These are phyloP conservation scores for Crocuta crocuta DNA, from an alignment of 2,113 vertebrate species.

Conservation along the genomic window DNA sequence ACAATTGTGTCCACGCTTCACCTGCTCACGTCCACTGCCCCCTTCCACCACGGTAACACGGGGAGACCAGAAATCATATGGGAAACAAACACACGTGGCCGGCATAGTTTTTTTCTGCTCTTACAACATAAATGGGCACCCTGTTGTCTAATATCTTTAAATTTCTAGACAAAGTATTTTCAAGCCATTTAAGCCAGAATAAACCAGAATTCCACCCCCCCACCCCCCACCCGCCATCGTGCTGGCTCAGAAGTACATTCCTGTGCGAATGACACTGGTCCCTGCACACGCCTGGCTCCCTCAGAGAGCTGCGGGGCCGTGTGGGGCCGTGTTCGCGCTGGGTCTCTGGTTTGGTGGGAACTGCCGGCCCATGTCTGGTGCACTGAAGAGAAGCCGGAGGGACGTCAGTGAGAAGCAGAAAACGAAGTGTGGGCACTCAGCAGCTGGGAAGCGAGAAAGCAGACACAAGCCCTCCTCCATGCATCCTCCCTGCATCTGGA, in stretches of 20 bases:
- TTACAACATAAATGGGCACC: background rate
- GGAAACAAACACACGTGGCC: background rate
- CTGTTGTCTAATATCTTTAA: background rate
- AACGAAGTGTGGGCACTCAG: background rate
- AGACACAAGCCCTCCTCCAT: too few species aligned
- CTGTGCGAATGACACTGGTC: too few species aligned
- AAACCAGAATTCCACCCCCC: background rate
- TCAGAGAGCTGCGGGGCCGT: too few species aligned
- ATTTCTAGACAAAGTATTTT: background rate
- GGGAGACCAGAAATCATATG: too few species aligned
- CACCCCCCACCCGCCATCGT: background rate
- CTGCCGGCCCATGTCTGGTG: background rate
- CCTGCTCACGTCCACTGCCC: too few species aligned
- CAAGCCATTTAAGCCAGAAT: background rate
- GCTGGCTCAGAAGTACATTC: background rate
- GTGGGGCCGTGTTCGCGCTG: too few species aligned
- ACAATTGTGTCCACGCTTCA: background rate
- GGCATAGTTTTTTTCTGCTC: background rate
- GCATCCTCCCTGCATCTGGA: too few species aligned
- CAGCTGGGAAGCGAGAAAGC: too few species aligned
- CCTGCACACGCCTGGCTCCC: too few species aligned
- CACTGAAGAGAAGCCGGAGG: background rate
- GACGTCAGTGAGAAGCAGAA: background rate
- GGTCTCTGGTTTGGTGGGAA: background rate
- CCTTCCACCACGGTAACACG: background rate